These are phyloP conservation scores for Rhadina sibilatrix DNA, from an alignment of 2,113 vertebrate genomes.

Conservation along the genomic window DNA sequence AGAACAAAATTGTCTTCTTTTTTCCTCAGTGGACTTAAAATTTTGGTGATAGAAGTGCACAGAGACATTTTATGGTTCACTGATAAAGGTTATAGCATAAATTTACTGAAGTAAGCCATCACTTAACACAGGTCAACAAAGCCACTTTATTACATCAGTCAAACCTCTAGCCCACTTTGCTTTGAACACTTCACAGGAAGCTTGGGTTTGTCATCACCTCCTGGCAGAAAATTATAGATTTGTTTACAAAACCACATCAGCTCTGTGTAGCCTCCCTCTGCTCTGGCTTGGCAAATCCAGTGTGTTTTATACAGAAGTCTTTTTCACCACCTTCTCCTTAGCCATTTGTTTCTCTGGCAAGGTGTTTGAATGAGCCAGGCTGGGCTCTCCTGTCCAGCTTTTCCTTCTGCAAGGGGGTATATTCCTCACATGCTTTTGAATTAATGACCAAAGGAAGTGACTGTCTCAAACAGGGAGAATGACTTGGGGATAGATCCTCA, in stretches of 20 bases:
- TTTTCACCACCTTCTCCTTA: background rate
- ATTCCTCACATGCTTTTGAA: background rate
- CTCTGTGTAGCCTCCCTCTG: background rate
- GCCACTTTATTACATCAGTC: background rate
- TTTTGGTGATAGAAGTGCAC: background rate
- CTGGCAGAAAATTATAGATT: background rate
- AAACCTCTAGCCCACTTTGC: background rate
- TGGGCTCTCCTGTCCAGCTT: background rate
- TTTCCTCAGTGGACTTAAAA: background rate
- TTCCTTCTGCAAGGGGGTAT: background rate
- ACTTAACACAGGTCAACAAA: background rate
- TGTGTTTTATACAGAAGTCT: background rate
- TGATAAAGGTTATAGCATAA: background rate
- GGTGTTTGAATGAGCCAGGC: background rate
- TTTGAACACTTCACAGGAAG: background rate
- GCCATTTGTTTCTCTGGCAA: background rate
- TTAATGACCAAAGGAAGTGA: background rate
- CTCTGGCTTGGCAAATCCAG: background rate
- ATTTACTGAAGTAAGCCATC: background rate
- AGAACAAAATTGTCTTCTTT: background rate
- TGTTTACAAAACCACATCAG: background rate
- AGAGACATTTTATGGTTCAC: background rate
- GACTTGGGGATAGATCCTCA: background rate
- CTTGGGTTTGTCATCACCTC: background rate
- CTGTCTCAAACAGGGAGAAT: background rate